Conservation (phyloP, 1,140 invertebrate species). For the Cylas formicarius region DNA sequence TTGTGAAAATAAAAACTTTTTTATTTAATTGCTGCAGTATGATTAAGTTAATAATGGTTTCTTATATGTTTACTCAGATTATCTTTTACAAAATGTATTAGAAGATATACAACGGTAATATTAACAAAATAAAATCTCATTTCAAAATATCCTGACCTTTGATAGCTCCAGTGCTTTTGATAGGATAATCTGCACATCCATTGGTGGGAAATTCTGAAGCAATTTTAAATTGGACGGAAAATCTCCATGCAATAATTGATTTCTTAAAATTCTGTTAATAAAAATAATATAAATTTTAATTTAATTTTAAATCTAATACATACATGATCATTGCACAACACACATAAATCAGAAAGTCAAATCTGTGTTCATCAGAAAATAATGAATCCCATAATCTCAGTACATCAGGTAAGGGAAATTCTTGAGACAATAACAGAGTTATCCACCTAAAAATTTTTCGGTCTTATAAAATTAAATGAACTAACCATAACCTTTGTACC, state of each 20-base stretch:
- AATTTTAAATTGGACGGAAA: slow-evolving; percentile 90
- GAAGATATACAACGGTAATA: too few species aligned
- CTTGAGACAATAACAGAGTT: slow-evolving; percentile 92
- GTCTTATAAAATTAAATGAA: slow-evolving; percentile 3
- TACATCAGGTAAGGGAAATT: slow-evolving; percentile 94
- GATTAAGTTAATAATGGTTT: too few species aligned
- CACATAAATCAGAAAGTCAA: slow-evolving; percentile 83
- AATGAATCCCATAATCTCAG: slow-evolving; percentile 93
- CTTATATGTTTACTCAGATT: too few species aligned
- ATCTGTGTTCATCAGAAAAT: slow-evolving; percentile 82
- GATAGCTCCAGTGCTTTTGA: slow-evolving; percentile 54
- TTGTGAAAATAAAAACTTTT: too few species aligned
- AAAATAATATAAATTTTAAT: slow-evolving; percentile 20
- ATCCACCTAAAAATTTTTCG: slow-evolving; percentile 72
- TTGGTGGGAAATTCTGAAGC: slow-evolving; percentile 76
- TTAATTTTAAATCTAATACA: slow-evolving; percentile 45
- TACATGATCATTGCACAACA: slow-evolving; percentile 96
- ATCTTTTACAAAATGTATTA: too few species aligned
- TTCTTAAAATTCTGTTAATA: slow-evolving; percentile 63
- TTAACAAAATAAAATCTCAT: too few species aligned
- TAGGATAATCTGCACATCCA: slow-evolving; percentile 63
- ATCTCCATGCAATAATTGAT: slow-evolving; percentile 75
- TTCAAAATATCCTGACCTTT: slow-evolving; percentile 22
- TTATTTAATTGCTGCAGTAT: too few species aligned
- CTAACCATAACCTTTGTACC: slow-evolving; percentile 48